These are phyloP conservation scores for Liopterus haemorrhoidalis DNA, from an alignment of 2,888 invertebrate genomes.

Conservation along the genomic window DNA sequence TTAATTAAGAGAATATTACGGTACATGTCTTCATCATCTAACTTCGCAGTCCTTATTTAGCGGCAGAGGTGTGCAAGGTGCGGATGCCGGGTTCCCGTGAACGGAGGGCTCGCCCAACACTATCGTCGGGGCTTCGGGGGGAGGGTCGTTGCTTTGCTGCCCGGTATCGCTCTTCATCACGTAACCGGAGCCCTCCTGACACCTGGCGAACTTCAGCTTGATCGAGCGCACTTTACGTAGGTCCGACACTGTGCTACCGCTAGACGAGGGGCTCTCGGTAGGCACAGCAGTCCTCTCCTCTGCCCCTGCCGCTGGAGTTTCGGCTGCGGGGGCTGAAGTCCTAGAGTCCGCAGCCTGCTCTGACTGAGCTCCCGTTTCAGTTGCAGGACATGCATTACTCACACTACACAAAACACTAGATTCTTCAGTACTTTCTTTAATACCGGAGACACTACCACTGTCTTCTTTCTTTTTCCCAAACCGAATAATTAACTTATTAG, in stretches of 20 bases:
- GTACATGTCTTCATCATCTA: constrained; percentile 65
- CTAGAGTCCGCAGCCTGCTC: constrained; percentile 13
- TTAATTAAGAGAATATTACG: constrained; percentile 30
- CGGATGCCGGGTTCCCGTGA: constrained; percentile 27
- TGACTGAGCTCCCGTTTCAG: constrained; percentile 20
- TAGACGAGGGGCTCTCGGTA: constrained; percentile 16
- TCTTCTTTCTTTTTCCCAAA: constrained; percentile 55
- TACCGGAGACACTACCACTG: constrained; percentile 38
- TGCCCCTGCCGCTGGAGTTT: constrained; percentile 25
- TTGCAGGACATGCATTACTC: constrained; percentile 21
- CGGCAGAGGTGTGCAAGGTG: constrained; percentile 50
- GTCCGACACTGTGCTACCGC: constrained; percentile 39
- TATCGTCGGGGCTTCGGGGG: constrained; percentile 37
- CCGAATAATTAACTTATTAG: constrained; percentile 72
- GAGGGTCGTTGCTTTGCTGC: constrained; percentile 37
- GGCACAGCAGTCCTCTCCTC: constrained; percentile 20
- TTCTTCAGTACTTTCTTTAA: constrained; percentile 1
- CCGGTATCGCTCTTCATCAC: constrained; percentile 50
- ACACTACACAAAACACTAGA: constrained; percentile 26
- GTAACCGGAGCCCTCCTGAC: constrained; percentile 68
- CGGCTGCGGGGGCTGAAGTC: constrained; percentile 12
- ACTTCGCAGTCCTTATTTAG: constrained; percentile 79
- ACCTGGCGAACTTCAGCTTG: constrained; percentile 75
- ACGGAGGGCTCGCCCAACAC: constrained; percentile 13
- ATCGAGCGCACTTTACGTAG: constrained; percentile 61